Evolutionary conservation across 2,797 vertebrate species (phyloP).

Genomic region (Spinus pinus): DNA sequence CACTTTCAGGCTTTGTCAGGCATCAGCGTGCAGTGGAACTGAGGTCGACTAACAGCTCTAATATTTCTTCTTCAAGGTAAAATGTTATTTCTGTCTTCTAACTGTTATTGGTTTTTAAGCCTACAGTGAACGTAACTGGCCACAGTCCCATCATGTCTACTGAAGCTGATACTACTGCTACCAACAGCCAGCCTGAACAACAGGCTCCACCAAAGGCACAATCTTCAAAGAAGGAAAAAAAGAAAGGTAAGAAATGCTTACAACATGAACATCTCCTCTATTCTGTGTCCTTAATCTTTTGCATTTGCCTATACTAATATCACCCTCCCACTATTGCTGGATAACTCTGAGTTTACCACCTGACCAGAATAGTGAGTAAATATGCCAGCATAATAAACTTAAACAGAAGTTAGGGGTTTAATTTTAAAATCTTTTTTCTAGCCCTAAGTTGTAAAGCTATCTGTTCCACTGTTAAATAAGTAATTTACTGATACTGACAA

Average conservation of each 20-base stretch:
- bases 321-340: neutral
- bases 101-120: neutral
- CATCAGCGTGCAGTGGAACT: neutral
- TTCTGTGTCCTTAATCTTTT: neutral
- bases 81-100: neutral
- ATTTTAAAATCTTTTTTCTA: neutral
- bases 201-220: conserved; percentile 74
- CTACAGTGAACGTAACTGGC: neutral
- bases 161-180: conserved; percentile 77
- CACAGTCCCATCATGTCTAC: conserved; percentile 81
- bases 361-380: neutral
- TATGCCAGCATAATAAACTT: neutral
- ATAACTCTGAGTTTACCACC: neutral
- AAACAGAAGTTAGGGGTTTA: neutral
- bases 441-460: neutral
- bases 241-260: conserved; percentile 80
- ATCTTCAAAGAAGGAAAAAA: conserved; percentile 89
- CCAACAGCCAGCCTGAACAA: conserved; percentile 73
- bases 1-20: neutral
- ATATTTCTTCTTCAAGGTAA: neutral
- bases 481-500: neutral
- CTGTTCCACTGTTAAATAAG: neutral
- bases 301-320: neutral
- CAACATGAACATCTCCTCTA: neutral
- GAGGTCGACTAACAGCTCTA: neutral